phyloP scores from a whole-genome alignment of 1,140 invertebrate species.

The Achatina immaculata region DNA sequence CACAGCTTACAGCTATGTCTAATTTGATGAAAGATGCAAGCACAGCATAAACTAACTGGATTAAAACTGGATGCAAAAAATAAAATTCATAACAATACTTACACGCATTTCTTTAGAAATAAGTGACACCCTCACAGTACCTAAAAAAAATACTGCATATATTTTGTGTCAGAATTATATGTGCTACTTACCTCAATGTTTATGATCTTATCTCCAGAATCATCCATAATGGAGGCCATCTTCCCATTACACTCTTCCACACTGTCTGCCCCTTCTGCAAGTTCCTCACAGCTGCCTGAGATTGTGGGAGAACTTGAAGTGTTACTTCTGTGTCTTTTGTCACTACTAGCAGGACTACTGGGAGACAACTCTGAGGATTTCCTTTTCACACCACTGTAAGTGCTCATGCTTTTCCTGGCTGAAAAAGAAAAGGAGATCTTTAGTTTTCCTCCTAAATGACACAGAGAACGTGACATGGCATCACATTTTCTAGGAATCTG shows the following conservation, averaged over 20 bases:
- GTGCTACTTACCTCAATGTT: not conserved
- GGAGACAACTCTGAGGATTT: constrained; percentile 20
- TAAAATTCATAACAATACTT: not conserved
- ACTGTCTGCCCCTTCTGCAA: not conserved
- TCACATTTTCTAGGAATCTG: not conserved
- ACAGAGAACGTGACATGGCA: not conserved
- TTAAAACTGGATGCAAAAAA: not conserved
- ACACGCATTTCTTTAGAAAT: not conserved
- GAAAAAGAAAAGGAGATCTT: constrained; percentile 21
- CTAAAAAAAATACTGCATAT: not conserved
- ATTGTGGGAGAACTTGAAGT: not conserved
- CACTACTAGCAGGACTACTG: not conserved
- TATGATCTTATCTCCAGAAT: no score
- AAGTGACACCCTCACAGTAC: not conserved
- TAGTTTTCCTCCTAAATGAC: no score
- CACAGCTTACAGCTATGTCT: not conserved
- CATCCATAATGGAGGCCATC: no score
- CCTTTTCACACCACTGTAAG: constrained; percentile 37
- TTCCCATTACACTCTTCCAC: not conserved
- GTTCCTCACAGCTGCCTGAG: not conserved
- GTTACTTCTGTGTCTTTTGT: not conserved
- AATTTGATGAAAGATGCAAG: not conserved
- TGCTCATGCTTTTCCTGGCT: constrained; percentile 51
- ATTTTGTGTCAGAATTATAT: not conserved
- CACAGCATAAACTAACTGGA: not conserved